Evolutionary conservation across 2,797 vertebrate genomes (phyloP).

Genomic region (Phalloptychus januarius): DNA sequence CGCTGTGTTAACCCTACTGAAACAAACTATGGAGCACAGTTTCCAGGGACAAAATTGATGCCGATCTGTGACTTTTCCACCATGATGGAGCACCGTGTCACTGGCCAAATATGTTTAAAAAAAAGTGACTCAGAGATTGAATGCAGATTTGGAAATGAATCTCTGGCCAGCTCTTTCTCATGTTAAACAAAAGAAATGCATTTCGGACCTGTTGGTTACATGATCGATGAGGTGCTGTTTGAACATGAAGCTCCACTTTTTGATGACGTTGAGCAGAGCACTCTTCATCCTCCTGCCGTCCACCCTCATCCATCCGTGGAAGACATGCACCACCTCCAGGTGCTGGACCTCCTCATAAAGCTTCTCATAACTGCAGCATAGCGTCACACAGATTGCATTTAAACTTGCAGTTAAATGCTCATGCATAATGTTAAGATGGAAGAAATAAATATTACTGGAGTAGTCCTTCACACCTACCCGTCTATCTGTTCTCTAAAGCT

Average conservation of each 20-base stretch:
- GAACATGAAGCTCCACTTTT: constrained; percentile 93
- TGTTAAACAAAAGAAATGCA: not conserved
- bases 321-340: constrained; percentile 80
- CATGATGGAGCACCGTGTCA: not conserved
- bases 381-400: not conserved
- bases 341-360: constrained; percentile 84
- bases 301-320: constrained; percentile 89
- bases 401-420: not conserved
- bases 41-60: not conserved
- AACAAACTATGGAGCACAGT: not conserved
- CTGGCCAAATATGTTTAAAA: not conserved
- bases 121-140: not conserved
- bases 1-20: not conserved
- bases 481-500: constrained; percentile 87
- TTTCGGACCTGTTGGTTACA: constrained; percentile 83
- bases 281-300: constrained; percentile 86
- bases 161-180: not conserved
- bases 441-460: not conserved
- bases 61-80: not conserved
- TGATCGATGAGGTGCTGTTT: constrained; percentile 93
- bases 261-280: constrained; percentile 87
- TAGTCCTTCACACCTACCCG: constrained; percentile 48
- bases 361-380: constrained; percentile 80
- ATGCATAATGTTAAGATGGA: not conserved
- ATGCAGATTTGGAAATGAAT: not conserved